Base-by-base conservation (phyloP, 2,797 vertebrate genomes). In the Argya squamiceps region DNA sequence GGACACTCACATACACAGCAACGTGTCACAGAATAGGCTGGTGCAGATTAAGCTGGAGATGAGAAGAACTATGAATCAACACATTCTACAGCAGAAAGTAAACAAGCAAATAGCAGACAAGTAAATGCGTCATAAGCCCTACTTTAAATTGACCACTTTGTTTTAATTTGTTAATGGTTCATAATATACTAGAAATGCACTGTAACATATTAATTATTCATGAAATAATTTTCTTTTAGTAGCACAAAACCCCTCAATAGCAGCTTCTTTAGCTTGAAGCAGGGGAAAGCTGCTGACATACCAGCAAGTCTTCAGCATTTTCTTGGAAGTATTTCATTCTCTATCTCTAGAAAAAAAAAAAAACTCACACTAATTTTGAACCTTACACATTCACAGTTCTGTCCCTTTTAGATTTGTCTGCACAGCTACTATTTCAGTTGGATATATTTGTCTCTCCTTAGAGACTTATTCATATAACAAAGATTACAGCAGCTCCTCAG, bases 401-500 rank as follows among this genome's bases (percentile, higher is more conserved):
- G 56, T 84, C 29, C 21, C 75, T 93, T 92, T 95, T 67, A 92
- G 37, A 67, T 73, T 82, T 76, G 56, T 76, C 92, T 89, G 67
- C 70, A 47, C 49, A 63, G 74, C 55, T 64, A 26, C 82, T 88
- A 70, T 84, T 86, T 93, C 82, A 67, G 84, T 71, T 17, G 46
- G 91, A 89, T 88, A 65, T 89, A 93, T 93, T 96, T 96, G 95
- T 96, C 95, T 94, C 94, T 94, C 96, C 95, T 95, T 92, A 90
- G 96, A 95, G 95, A 96, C 88, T 93, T 96, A 89, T 76, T 93
- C 91, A 89, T 88, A 90, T 90, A 95, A 93, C 83, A 86, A 92
- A 71, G 49, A 95, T 90, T 95, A 95, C 88, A 94, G 89, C 85
- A 96, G 77, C 85, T 92, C 56, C 71, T 95, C 92, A 79, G 77